Evolutionary conservation across 2,797 vertebrate genomes (phyloP), one percentile per base, ranked within the genome.

Genomic region (Thripadectes ignobilis): DNA sequence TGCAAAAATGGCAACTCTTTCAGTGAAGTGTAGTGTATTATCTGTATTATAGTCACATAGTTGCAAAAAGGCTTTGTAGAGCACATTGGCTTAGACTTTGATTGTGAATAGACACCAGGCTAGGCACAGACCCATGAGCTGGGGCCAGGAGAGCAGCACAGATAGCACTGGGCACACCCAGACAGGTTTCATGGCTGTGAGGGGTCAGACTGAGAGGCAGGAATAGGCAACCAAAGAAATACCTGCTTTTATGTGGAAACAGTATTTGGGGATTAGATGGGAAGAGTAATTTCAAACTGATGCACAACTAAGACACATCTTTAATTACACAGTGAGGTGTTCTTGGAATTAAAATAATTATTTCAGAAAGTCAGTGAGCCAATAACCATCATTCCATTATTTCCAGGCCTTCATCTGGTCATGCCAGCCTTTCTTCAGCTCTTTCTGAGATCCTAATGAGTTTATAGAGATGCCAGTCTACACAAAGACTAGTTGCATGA

Each of bases 261-360:
- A 22, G 23, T 27, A 55, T 59, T 77, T 65, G 27, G 5, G 45
- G 26, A 27, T 88, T 43, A 43, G n/a, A 51, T 36, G 26, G 23
- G 27, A 91, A 76, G 4, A 39, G 29, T 61, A 14, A 58, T 75
- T 93, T 76, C 67, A 46, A 86, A 77, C 62, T 18, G 34, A 76
- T 34, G 48, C 30, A 26, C 32, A 45, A 12, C n/a, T 85, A 62
- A 76, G 55, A 13, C n/a, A 77, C 36, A 46, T 39, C 67, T 61
- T 87, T 85, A 89, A 89, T 82, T 68, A 66, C 39, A 76, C 11
- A 38, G 24, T 62, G 75, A 72, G 10, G 8, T 69, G 54, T 46
- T 41, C n/a, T 55, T 78, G 22, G 24, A 75, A 88, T 84, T 69
- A 73, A 93, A 92, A 78, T 55, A 68, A 69, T 51, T 61, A 43